phyloP scores from a whole-genome alignment of 2,888 invertebrate species.

The Patella pellucida region DNA sequence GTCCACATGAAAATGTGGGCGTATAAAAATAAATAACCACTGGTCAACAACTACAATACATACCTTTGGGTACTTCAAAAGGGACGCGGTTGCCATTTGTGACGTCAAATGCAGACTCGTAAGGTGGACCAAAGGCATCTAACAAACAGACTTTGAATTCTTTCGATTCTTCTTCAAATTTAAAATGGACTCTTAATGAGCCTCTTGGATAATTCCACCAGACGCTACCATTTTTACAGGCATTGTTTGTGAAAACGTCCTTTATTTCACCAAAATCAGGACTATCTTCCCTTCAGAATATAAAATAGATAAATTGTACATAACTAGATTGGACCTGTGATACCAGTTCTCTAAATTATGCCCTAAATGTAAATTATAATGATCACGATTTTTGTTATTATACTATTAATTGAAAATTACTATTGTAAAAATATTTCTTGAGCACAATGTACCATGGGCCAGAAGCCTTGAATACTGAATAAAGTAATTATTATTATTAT shows the following conservation, averaged over 20 bases:
- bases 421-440: too few relatives aligned
- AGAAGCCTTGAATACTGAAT: too few relatives aligned
- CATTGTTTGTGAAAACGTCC: neutral
- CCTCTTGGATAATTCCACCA: conserved; percentile 2
- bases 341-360: too few relatives aligned
- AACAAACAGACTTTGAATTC: neutral
- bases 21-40: neutral
- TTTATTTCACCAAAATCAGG: neutral
- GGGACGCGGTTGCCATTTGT: neutral
- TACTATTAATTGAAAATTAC: too few relatives aligned
- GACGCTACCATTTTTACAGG: neutral
- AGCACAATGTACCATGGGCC: too few relatives aligned
- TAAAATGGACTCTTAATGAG: neutral
- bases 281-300: neutral
- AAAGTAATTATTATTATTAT: too few relatives aligned
- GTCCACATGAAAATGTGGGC: too few relatives aligned
- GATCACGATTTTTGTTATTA: too few relatives aligned
- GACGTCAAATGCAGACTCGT: neutral
- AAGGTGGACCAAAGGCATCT: neutral
- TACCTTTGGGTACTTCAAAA: neutral
- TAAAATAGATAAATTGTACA: too few relatives aligned
- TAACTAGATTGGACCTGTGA: too few relatives aligned
- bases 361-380: too few relatives aligned
- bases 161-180: neutral
- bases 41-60: neutral